Base-by-base conservation (phyloP, 1,140 invertebrate genomes). In the Euura saliciscinereae region DNA sequence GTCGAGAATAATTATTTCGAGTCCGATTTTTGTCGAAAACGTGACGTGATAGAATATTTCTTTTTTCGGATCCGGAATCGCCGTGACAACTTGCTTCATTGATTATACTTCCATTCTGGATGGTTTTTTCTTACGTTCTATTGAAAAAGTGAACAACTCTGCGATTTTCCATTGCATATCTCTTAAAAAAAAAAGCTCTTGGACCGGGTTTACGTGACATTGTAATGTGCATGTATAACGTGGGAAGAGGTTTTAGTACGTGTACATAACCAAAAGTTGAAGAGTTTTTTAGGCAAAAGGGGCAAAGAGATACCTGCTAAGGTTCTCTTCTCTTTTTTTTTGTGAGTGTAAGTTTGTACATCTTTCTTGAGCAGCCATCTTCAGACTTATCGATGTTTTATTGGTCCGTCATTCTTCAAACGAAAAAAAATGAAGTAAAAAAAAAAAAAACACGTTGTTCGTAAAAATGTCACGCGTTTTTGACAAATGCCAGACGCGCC, bases 401-500 rank as follows among this genome's bases (percentile, higher is more conserved):
- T 44, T 67, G 43, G 13, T 28, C 28, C 66, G 66, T 67, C 66
- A n/a, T 59, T 67, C 28, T 8, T 67, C 66, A 67, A 67, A 28
- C 28, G 28, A 28, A 28, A 28, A 28, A 28, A 28, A 28, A 28
- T 28, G 28, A 28, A 28, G 28, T 28, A 28, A 64, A 64, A 64
- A 45, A 64, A n/a, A 43, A 65, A 71, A 43, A 67, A 45, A 65
- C 65, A 68, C 46, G 67, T 72, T 59, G 72, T 74, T 76, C 75
- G 28, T 77, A 72, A 73, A 78, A 72, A 51, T 73, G 76, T 78
- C 75, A 70, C 69, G 65, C 45, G 51, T 73, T 75, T 74, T 73
- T 74, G 78, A 78, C 72, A 65, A 74, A 78, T 65, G 10, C 73
- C 76, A 78, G 70, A 11, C 42, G 46, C 13, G 45, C 69, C 28